Evolutionary conservation across 23 tunicate genomes (phyloP).

Genomic region (Trididemnum miniatum): DNA sequence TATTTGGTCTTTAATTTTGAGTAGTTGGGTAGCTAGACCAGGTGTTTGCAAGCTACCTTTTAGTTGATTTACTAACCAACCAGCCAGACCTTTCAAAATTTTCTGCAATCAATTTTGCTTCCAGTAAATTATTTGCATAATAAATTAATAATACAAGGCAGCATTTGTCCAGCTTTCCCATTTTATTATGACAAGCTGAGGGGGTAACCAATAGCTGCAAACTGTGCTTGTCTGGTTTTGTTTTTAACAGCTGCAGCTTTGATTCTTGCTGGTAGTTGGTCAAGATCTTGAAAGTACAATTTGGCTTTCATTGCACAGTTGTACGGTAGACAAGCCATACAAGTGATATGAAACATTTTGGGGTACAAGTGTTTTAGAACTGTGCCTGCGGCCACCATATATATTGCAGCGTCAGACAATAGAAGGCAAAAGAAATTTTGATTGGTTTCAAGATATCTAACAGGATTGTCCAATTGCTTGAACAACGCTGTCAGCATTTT

Average conservation of each 20-base stretch:
- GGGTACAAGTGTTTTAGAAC: conserved; percentile 3
- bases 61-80: background rate
- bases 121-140: conserved; percentile 8
- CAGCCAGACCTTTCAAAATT: background rate
- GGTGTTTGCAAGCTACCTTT: conserved; percentile 5
- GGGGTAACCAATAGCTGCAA: conserved; percentile 22
- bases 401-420: conserved; percentile 23
- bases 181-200: conserved; percentile 28
- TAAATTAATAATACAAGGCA: conserved; percentile 14
- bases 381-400: conserved; percentile 22
- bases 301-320: conserved; percentile 28
- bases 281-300: conserved; percentile 6
- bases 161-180: conserved; percentile 40
- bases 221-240: conserved; percentile 10
- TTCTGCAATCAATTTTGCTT: conserved; percentile 19
- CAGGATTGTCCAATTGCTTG: conserved; percentile 18
- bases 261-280: background rate
- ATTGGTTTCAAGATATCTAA: background rate
- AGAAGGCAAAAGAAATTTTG: background rate
- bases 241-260: conserved; percentile 20
- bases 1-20: conserved; percentile 11
- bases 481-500: background rate
- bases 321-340: conserved; percentile 1
- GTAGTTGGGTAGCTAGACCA: conserved; percentile 7
- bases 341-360: conserved; percentile 26